These are phyloP conservation scores for Colius striatus DNA, from an alignment of 2,113 vertebrate genomes.

Conservation along the genomic window DNA sequence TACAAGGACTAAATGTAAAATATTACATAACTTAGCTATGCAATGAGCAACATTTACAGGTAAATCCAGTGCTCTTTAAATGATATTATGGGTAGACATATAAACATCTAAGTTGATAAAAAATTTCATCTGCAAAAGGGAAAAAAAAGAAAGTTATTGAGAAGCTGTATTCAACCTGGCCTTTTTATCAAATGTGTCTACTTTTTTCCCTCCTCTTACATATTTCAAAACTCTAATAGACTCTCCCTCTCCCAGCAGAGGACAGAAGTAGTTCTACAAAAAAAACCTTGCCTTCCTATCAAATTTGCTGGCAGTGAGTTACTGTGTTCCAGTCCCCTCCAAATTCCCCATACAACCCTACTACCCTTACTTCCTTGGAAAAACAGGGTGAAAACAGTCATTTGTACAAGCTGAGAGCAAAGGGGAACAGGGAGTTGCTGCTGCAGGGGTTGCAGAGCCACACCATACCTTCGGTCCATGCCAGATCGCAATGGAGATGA, in stretches of 20 bases:
- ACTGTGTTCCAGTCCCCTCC: background rate
- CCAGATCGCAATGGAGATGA: background rate
- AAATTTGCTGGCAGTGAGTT: background rate
- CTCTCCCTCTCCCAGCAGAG: background rate
- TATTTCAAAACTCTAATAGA: background rate
- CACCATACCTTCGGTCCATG: background rate
- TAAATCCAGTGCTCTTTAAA: background rate
- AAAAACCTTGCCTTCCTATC: background rate
- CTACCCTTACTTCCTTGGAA: background rate
- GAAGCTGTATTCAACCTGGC: background rate
- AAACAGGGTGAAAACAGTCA: background rate
- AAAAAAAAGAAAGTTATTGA: background rate
- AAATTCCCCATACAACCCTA: background rate
- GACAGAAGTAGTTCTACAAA: background rate
- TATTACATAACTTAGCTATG: background rate
- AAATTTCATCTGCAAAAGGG: background rate
- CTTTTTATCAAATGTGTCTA: background rate
- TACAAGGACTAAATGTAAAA: background rate
- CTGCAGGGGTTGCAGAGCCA: background rate
- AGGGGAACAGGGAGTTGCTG: background rate
- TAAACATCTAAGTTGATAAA: background rate
- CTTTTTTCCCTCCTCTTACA: rapidly evolving
- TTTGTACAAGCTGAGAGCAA: rapidly evolving
- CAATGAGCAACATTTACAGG: background rate
- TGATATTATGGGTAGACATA: background rate